These are phyloP conservation scores for Marmota flaviventris DNA, from an alignment of 2,113 vertebrate genomes.

Conservation along the genomic window DNA sequence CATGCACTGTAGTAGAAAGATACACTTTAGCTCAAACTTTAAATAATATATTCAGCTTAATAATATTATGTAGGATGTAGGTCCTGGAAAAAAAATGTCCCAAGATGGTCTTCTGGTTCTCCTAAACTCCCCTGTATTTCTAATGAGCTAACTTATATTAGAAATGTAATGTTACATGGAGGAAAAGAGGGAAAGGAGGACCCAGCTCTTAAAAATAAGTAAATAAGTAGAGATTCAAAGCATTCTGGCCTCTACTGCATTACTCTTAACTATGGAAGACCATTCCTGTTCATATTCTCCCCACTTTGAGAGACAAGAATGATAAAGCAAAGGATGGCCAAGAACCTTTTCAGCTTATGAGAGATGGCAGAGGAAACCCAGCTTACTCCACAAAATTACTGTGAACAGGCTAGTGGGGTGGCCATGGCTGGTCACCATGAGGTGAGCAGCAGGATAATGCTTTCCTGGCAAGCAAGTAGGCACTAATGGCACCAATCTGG, in stretches of 20 bases:
- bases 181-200: neutral
- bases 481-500: neutral
- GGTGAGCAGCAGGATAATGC: neutral
- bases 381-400: conserved; percentile 24
- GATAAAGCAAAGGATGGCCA: neutral
- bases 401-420: neutral
- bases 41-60: conserved; percentile 49
- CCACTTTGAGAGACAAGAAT: neutral
- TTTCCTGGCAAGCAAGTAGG: conserved; percentile 18
- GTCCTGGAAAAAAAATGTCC: conserved; percentile 1
- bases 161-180: neutral
- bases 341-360: neutral
- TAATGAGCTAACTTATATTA: neutral
- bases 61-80: neutral
- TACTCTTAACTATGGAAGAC: neutral
- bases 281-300: neutral
- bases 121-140: neutral
- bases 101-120: conserved; percentile 9
- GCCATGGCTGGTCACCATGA: neutral
- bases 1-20: neutral
- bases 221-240: neutral
- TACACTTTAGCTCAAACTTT: conserved; percentile 32
- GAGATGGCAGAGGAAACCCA: neutral
- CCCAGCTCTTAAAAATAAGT: neutral
- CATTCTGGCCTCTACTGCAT: neutral